These are phyloP conservation scores for Augiades crinisus DNA, from an alignment of 2,888 invertebrate species.

Conservation along the genomic window DNA sequence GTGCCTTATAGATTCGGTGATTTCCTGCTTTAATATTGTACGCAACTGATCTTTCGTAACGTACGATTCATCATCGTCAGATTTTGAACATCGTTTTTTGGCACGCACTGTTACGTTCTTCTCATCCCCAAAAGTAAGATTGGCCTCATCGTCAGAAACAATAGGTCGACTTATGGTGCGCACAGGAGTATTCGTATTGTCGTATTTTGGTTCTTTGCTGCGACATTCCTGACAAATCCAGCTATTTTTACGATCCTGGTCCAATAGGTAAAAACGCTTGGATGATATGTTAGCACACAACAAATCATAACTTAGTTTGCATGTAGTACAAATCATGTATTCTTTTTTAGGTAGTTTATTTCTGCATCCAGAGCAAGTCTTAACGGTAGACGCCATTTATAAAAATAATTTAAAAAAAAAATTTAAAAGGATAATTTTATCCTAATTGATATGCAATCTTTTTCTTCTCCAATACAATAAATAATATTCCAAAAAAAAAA, in stretches of 20 bases:
- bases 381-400: not conserved
- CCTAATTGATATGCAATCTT: no score
- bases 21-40: slow-evolving; percentile 8
- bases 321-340: slow-evolving; percentile 16
- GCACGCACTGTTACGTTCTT: not conserved
- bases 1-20: not conserved
- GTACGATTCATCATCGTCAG: not conserved
- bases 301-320: slow-evolving; percentile 15
- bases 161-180: not conserved
- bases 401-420: not conserved
- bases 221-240: slow-evolving; percentile 27
- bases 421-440: no score
- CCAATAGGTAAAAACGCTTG: slow-evolving; percentile 21
- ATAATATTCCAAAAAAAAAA: no score
- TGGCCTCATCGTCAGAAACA: not conserved
- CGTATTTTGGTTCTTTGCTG: slow-evolving; percentile 24
- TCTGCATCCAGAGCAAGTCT: slow-evolving; percentile 13
- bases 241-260: slow-evolving; percentile 10
- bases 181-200: slow-evolving; percentile 27
- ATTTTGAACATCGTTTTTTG: slow-evolving; percentile 1
- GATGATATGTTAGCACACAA: slow-evolving; percentile 24
- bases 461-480: no score
- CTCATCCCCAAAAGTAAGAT: not conserved
- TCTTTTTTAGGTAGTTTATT: slow-evolving; percentile 14
- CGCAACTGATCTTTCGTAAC: not conserved